Evolutionary conservation across 2,797 vertebrate genomes (phyloP).

Genomic region (Eulemur mongoz): DNA sequence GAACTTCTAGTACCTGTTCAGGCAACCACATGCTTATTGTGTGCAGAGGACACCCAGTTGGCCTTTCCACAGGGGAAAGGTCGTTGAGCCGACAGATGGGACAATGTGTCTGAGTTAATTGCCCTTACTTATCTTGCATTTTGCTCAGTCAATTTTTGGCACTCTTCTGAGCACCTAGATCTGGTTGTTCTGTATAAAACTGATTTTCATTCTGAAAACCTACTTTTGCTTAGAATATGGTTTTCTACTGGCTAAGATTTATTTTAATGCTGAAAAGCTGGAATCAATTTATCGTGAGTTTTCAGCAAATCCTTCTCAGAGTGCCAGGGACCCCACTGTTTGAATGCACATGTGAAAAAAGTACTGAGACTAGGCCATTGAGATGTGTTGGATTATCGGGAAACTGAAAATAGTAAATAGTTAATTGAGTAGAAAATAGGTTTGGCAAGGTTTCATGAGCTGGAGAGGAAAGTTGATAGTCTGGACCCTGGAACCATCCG

Average conservation of each 20-base stretch:
- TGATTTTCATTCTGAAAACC: background rate
- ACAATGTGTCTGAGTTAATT: background rate
- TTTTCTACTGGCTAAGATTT: background rate
- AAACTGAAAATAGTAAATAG: conserved; percentile 49
- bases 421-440: conserved; percentile 68
- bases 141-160: background rate
- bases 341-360: background rate
- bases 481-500: background rate
- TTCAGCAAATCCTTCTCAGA: conserved; percentile 47
- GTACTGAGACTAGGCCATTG: background rate
- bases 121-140: background rate
- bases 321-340: background rate
- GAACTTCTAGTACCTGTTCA: background rate
- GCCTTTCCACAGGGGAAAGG: background rate
- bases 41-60: background rate
- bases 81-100: background rate
- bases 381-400: background rate
- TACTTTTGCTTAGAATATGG: background rate
- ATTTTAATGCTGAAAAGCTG: background rate
- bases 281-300: conserved; percentile 11
- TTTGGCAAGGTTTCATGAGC: conserved; percentile 46
- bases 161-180: background rate
- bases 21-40: too few species aligned
- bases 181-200: background rate
- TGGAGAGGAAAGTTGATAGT: conserved; percentile 39